A percentile compares a stretch with the other conserved stretches of the same genome.
These are phyloP conservation scores for Cepphus grylle DNA, from an alignment of 2,113 vertebrate species.

Conservation along the genomic window DNA sequence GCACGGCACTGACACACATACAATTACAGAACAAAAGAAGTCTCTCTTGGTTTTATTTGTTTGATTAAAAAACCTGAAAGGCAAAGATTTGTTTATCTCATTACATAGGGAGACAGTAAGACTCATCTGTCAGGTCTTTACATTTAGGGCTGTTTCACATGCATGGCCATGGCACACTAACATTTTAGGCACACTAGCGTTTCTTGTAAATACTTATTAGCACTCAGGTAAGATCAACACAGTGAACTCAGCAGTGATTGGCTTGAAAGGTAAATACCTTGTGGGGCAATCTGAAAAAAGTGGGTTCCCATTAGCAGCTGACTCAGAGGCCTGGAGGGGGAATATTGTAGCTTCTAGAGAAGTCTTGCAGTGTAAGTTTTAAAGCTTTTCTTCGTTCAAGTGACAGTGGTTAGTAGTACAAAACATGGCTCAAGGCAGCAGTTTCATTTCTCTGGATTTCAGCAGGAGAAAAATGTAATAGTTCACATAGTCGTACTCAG, in stretches of 20 bases:
- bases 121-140: background rate
- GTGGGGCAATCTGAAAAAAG: background rate
- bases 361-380: background rate
- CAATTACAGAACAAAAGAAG: background rate
- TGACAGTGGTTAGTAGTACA: conserved; percentile 6
- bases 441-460: conserved; percentile 31
- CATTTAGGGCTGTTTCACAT: background rate
- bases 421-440: conserved; percentile 30
- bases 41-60: background rate
- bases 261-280: background rate
- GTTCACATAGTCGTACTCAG: background rate
- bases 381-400: conserved; percentile 12
- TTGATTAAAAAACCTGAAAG: conserved; percentile 15
- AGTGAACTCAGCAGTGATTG: background rate
- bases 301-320: background rate
- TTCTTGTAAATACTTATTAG: background rate
- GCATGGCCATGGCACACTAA: background rate
- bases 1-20: background rate
- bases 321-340: background rate
- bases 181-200: background rate
- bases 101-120: background rate
- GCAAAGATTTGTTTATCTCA: conserved; percentile 5
- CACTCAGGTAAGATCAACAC: background rate
- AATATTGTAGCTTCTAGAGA: background rate
- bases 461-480: conserved; percentile 27